Conservation (phyloP, 2,888 invertebrate genomes). For the Nomada flava region DNA sequence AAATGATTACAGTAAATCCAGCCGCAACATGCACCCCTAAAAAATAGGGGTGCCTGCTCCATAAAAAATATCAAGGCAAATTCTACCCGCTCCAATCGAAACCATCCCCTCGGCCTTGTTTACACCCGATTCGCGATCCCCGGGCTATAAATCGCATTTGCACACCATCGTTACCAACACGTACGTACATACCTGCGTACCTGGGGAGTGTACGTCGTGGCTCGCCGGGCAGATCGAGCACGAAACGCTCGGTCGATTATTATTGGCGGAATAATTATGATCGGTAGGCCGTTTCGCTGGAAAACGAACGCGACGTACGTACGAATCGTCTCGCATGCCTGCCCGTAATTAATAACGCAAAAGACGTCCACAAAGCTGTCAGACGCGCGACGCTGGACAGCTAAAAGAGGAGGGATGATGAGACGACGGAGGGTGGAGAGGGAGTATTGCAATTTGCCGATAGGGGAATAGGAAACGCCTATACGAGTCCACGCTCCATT, state of each 20-base stretch:
- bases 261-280: slow-evolving; percentile 77
- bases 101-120: slow-evolving; percentile 50
- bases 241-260: slow-evolving; percentile 58
- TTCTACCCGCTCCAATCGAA: not conserved
- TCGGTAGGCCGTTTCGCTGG: slow-evolving; percentile 74
- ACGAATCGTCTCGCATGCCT: slow-evolving; percentile 83
- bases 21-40: no score
- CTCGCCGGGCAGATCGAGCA: slow-evolving; percentile 20
- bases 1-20: no score
- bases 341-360: slow-evolving; percentile 82
- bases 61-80: not conserved
- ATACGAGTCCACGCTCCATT: slow-evolving; percentile 51
- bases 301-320: slow-evolving; percentile 60
- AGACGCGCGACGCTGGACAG: slow-evolving; percentile 40
- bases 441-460: slow-evolving; percentile 74
- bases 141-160: slow-evolving; percentile 66
- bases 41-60: not conserved
- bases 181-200: slow-evolving; percentile 5
- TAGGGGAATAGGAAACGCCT: slow-evolving; percentile 76
- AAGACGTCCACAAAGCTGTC: slow-evolving; percentile 81
- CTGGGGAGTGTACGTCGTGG: slow-evolving; percentile 6
- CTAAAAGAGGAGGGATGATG: no score
- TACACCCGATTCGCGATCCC: slow-evolving; percentile 54
- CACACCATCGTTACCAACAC: slow-evolving; percentile 43
- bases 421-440: not conserved